Conservation (phyloP, 2,888 invertebrate genomes). For the Venustoraphidia nigricollis region DNA sequence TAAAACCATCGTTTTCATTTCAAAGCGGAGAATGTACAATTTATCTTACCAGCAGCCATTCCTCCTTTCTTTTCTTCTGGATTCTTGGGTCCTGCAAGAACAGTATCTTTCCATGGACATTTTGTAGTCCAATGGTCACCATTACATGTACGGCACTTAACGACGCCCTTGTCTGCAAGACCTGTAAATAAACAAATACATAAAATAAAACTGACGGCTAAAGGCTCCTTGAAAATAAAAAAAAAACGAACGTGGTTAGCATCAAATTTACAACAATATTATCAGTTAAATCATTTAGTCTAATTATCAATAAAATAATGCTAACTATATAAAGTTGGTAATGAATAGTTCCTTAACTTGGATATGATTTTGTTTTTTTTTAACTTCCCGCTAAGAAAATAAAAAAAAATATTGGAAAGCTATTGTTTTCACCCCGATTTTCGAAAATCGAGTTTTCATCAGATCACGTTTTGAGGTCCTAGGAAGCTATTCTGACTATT, state of each 20-base stretch:
- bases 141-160: conserved; percentile 80
- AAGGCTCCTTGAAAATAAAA: not conserved
- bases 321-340: not conserved
- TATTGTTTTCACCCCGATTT: too few species aligned
- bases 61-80: conserved; percentile 37
- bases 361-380: not conserved
- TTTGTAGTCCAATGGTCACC: conserved; percentile 98
- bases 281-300: too few species aligned
- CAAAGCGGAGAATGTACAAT: conserved; percentile 8
- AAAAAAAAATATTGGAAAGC: too few species aligned
- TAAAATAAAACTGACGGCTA: conserved; percentile 2
- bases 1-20: conserved; percentile 8
- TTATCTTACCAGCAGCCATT: conserved; percentile 5
- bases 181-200: conserved; percentile 15
- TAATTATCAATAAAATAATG: too few species aligned
- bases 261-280: too few species aligned
- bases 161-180: conserved; percentile 45
- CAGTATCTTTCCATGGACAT: conserved; percentile 94
- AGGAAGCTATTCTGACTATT: too few species aligned
- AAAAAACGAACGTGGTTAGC: too few species aligned
- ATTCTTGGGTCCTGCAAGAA: conserved; percentile 48
- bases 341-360: too few species aligned
- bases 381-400: too few species aligned
- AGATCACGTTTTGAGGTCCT: too few species aligned
- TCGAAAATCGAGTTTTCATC: too few species aligned